Conservation (phyloP, 1,140 invertebrate species). For the Adelges cooleyi region DNA sequence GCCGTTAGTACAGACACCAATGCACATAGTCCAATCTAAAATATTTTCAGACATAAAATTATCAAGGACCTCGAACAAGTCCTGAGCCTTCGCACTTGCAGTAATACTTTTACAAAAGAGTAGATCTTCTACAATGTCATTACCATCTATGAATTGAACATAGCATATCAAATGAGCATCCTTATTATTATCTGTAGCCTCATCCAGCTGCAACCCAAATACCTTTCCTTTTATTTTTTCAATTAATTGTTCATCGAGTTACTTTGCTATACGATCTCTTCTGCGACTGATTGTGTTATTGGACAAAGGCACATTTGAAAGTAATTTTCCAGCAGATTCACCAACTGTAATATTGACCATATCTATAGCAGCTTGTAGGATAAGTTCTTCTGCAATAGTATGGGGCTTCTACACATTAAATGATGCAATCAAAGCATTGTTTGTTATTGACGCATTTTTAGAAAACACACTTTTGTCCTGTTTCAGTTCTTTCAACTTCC, state of each 20-base stretch:
- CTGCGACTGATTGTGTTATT: not conserved
- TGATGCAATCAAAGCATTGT: constrained; percentile 33
- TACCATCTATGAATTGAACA: not conserved
- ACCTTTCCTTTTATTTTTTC: not conserved
- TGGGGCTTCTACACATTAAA: constrained; percentile 34
- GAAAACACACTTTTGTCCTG: constrained; percentile 4
- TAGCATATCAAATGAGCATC: not conserved
- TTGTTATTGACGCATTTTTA: constrained; percentile 24
- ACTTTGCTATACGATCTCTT: not conserved
- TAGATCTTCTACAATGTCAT: not conserved
- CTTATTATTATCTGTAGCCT: not conserved
- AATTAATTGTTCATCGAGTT: not conserved
- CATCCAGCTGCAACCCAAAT: constrained; percentile 1
- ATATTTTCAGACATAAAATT: not conserved
- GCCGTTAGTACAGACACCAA: not conserved
- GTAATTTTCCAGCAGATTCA: not conserved
- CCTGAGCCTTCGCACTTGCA: not conserved
- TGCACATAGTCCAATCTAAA: not conserved
- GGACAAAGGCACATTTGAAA: not conserved
- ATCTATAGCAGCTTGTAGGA: constrained; percentile 36
- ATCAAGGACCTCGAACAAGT: not conserved
- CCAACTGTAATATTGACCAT: constrained; percentile 34
- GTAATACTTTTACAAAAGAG: not conserved
- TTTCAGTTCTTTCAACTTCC: constrained; percentile 13
- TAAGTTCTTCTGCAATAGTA: constrained; percentile 37